Conservation (phyloP, 2,113 vertebrate genomes). For the Arvicanthis niloticus region DNA sequence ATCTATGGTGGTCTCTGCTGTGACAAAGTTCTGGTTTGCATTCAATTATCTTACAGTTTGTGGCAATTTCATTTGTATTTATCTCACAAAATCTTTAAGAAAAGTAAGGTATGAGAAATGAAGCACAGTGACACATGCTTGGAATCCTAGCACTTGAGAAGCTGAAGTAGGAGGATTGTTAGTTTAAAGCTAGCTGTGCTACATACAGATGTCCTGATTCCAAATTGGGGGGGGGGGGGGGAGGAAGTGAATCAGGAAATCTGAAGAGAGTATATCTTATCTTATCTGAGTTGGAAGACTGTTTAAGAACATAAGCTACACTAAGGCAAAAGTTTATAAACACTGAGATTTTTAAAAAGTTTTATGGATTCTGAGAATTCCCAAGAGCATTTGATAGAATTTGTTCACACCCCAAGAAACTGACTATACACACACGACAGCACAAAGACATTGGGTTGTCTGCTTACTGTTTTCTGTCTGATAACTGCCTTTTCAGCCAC, state of each 20-base stretch:
- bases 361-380: neutral
- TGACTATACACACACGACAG: neutral
- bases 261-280: slow-evolving; percentile 25
- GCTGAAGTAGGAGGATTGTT: neutral
- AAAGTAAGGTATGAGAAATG: slow-evolving; percentile 25
- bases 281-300: neutral
- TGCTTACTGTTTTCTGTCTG: neutral
- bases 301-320: slow-evolving; percentile 48
- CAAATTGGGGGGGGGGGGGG: neutral
- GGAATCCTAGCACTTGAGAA: neutral
- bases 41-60: slow-evolving; percentile 54
- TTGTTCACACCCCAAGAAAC: neutral
- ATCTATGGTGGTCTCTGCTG: slow-evolving; percentile 19
- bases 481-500: neutral
- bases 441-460: slow-evolving; percentile 31
- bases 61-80: slow-evolving; percentile 58
- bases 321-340: slow-evolving; percentile 20
- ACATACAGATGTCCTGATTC: neutral
- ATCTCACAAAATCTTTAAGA: slow-evolving; percentile 31
- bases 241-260: neutral
- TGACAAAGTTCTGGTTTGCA: slow-evolving; percentile 52
- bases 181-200: neutral
- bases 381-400: neutral
- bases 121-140: neutral
- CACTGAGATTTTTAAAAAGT: neutral